These are phyloP conservation scores for Drosophila tropicalis DNA, from an alignment of 1,140 invertebrate genomes.

Conservation along the genomic window DNA sequence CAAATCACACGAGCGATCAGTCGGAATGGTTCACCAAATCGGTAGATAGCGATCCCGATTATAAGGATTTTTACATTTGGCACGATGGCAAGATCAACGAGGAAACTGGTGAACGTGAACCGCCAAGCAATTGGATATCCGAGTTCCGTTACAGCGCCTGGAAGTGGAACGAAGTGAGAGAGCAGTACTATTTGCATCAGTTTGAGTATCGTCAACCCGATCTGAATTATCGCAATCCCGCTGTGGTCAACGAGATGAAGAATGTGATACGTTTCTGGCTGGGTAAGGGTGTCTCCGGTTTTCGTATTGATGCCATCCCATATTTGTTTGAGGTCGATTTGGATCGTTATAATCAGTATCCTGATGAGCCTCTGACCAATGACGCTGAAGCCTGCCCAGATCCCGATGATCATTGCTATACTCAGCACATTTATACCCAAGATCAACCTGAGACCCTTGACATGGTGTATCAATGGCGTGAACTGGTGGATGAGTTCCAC, in stretches of 20 bases:
- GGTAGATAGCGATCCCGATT: conserved; percentile 84
- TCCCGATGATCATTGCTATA: conserved; percentile 84
- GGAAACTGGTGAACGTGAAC: conserved; percentile 67
- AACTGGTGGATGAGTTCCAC: conserved; percentile 85
- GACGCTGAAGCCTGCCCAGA: conserved; percentile 53
- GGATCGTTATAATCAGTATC: conserved; percentile 84
- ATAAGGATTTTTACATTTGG: conserved; percentile 91
- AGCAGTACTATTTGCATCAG: conserved; percentile 87
- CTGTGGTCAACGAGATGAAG: conserved; percentile 85
- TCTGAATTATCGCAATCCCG: conserved; percentile 87
- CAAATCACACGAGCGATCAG: conserved; percentile 90
- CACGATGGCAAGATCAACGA: conserved; percentile 82
- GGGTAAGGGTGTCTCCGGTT: conserved; percentile 88
- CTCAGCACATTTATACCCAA: conserved; percentile 87
- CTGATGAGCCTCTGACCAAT: conserved; percentile 86
- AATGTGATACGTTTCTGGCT: conserved; percentile 89
- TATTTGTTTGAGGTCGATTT: conserved; percentile 85
- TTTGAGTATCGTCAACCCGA: conserved; percentile 88
- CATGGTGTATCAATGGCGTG: conserved; percentile 86
- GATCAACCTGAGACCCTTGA: conserved; percentile 86
- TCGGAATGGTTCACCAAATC: conserved; percentile 90
- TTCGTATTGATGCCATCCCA: conserved; percentile 87
- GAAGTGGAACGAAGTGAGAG: conserved; percentile 84
- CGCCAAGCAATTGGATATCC: conserved; percentile 86
- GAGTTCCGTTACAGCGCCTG: conserved; percentile 84